Evolutionary conservation across 2,113 vertebrate species (phyloP).

Genomic region (Campylomormyrus numenius): DNA sequence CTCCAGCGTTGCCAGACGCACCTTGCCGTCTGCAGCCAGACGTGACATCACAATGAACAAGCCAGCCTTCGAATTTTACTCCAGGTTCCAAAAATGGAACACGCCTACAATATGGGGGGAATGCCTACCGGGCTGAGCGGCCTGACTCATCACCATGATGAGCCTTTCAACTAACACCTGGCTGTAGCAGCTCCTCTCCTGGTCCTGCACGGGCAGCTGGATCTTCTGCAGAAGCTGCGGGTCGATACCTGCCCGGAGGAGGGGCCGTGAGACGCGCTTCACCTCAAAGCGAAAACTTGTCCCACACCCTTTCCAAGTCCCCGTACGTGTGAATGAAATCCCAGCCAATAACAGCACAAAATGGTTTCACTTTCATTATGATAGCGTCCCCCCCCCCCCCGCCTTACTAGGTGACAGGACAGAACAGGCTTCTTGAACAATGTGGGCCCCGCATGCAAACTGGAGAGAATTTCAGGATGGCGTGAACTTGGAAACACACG

Average conservation of each 20-base stretch:
- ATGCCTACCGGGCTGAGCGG: slow-evolving; percentile 77
- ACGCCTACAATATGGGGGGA: not conserved
- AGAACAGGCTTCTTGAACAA: not conserved
- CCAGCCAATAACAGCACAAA: not conserved
- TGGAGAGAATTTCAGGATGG: not conserved
- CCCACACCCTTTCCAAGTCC: not conserved
- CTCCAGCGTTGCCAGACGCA: slow-evolving; percentile 87
- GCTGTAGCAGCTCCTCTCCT: slow-evolving; percentile 78
- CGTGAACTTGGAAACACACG: not conserved
- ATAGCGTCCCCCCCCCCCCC: not conserved
- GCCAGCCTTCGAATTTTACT: not conserved
- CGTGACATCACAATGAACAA: not conserved
- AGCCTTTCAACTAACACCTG: slow-evolving; percentile 82
- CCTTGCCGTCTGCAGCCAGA: slow-evolving; percentile 75
- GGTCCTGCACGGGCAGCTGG: slow-evolving; percentile 75
- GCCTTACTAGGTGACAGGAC: not conserved
- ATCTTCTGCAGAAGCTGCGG: slow-evolving; percentile 77
- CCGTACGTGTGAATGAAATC: not conserved
- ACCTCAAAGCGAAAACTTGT: not conserved
- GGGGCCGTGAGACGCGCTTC: not conserved
- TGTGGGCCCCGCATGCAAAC: not conserved
- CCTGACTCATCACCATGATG: slow-evolving; percentile 87
- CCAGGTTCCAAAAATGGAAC: not conserved
- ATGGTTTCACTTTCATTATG: slow-evolving; percentile 12
- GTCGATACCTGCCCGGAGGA: slow-evolving; percentile 72